phyloP scores from a whole-genome alignment of 2,888 invertebrate genomes.

The Macrostomum cliftonense region DNA sequence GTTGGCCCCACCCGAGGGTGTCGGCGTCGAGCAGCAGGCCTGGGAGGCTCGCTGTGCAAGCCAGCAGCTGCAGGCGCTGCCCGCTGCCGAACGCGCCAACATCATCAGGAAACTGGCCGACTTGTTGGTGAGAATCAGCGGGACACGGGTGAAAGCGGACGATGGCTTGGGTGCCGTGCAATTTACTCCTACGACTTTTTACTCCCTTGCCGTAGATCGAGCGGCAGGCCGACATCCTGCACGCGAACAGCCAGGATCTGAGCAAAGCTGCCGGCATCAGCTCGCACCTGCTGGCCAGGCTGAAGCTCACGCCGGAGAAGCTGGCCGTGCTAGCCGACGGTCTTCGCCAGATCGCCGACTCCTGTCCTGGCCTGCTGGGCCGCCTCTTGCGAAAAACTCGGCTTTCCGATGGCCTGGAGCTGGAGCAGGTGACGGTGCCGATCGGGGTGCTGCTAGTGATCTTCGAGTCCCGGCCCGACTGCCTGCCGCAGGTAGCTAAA shows the following conservation, averaged over 20 bases:
- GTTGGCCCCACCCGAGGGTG: constrained; percentile 9
- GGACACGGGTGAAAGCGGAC: no score
- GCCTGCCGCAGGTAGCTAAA: constrained; percentile 53
- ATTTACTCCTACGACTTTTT: no score
- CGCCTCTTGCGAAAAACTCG: constrained; percentile 32
- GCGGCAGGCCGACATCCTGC: neutral
- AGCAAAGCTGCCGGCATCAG: constrained; percentile 49
- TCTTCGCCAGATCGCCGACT: constrained; percentile 73
- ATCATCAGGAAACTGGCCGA: constrained; percentile 74
- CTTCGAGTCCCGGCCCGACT: constrained; percentile 92
- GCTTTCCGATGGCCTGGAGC: constrained; percentile 61
- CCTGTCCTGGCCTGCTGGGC: constrained; percentile 49
- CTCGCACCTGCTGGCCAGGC: constrained; percentile 52
- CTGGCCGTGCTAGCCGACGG: constrained; percentile 66
- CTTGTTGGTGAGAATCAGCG: constrained; percentile 45
- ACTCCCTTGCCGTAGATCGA: neutral
- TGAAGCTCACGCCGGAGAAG: constrained; percentile 66
- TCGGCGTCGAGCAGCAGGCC: constrained; percentile 64
- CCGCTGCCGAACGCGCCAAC: constrained; percentile 59
- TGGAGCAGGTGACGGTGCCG: constrained; percentile 83
- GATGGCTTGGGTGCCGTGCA: no score
- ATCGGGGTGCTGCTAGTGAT: constrained; percentile 92
- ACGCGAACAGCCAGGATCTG: constrained; percentile 18
- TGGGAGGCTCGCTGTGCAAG: constrained; percentile 68
- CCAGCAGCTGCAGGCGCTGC: constrained; percentile 56